Evolutionary conservation across 2,113 vertebrate genomes (phyloP), one percentile per base, ranked within the genome.

Genomic region (Dromas ardeola): DNA sequence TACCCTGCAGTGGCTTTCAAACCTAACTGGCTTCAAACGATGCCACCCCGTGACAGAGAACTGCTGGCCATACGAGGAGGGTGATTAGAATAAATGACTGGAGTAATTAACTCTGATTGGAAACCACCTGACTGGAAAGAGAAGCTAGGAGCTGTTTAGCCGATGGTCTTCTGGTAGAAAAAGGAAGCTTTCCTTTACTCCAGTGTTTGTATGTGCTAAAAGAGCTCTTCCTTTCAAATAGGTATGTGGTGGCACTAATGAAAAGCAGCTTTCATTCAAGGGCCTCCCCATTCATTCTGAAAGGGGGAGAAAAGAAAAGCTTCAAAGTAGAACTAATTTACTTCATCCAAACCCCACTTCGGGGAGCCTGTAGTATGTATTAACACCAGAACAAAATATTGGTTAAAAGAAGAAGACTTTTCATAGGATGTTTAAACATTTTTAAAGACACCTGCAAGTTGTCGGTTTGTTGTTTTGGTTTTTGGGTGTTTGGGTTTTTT

Each of bases 31-130:
- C 96, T 98, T 98, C 98, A 98, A 98, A 97, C 88, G 94, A 72
- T 95, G 97, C 98, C 98, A 98, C 96, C 98, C 97, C 93, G 88
- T 88, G 96, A 97, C 95, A 92, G 97, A 96, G 97, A 85, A 88
- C 92, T 84, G 98, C 98, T 89, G 98, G 97, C 98, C 97, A 65
- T 93, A 90, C 88, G 94, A 95, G 67, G 93, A 91, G 98, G 97
- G 98, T 97, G 98, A 99, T 98, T 96, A 98, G 98, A 98, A 99
- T 98, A 98, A 98, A 99, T 99, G 98, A 97, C 97, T 93, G 97
- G 76, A 86, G 98, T 98, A 98, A 99, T 99, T 98, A 99, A 98
- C 98, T 98, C 97, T 73, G 98, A 98, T 98, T 98, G 97, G 98
- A 97, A 99, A 98, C 96, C 98, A 96, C 98, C 98, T 98, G 97